Base-by-base conservation (phyloP, 2,113 vertebrate genomes). In the Ceuthmochares aereus region DNA sequence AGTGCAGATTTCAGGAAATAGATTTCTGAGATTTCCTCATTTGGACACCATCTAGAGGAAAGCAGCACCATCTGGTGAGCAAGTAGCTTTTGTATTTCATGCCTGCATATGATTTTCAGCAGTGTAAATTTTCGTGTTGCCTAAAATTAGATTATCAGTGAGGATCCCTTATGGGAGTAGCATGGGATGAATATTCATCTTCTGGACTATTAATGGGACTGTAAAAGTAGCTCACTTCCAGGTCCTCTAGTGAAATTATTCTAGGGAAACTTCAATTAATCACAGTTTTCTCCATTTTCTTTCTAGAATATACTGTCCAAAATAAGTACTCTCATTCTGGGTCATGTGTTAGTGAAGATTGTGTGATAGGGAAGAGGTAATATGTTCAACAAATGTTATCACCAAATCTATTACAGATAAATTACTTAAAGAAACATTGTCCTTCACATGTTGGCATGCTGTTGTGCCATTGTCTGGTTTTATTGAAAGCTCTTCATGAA, bases 31-130 rank as follows among this genome's bases (percentile, higher is more conserved):
- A 63, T 84, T 88, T 81, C 64, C 21, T 90, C 27, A 40, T 80
- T 85, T 58, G 47, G 51, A 79, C 81, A 43, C 74, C 79, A 88
- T 85, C 42, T 51, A 37, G 91, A 94, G 78, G 78, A 60, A 95
- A 94, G 93, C 40, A 96, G 95, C 94, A 96, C 97, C 96, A 94
- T 93, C 96, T 97, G 92, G 90, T 95, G 96, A 96, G 64, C 70
- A 90, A 93, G 84, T 5, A 68, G 49, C 17, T 77, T 78, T 92
- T 78, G 80, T 62, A 27, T 78, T 58, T 86, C 3, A 7, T 47
- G 40, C 27, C 23, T 90, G n/a, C 37, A 27, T 55, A 32, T 27
- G 20, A 60, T 86, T 81, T 70, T 74, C 40, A 86, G 30, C 22
- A 68, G 17, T 56, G 27, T 11, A 93, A 80, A 59, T 49, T 60